Evolutionary conservation across 2,113 vertebrate genomes (phyloP).

Genomic region (Numida meleagris): DNA sequence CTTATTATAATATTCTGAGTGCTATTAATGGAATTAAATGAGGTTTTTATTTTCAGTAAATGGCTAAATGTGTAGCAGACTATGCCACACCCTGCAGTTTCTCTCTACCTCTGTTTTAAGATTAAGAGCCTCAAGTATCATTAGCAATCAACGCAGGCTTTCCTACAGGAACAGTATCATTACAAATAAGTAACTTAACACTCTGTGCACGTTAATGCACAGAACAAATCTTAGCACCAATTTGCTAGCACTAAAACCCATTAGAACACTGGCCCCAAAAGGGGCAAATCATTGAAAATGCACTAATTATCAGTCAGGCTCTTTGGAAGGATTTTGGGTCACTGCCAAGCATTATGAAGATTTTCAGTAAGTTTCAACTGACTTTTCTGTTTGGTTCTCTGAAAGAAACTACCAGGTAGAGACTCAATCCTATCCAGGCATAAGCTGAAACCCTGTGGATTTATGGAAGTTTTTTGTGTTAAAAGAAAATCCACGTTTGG

Average conservation of each 20-base stretch:
- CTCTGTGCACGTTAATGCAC: constrained; percentile 56
- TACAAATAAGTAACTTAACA: constrained; percentile 68
- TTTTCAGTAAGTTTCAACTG: constrained; percentile 16
- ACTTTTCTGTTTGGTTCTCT: background rate
- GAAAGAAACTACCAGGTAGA: background rate
- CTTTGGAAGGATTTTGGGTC: constrained; percentile 24
- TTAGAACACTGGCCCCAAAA: constrained; percentile 28
- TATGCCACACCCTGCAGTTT: constrained; percentile 53
- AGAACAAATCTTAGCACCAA: constrained; percentile 43
- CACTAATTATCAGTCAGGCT: constrained; percentile 46
- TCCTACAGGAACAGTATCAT: constrained; percentile 48
- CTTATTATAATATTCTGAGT: constrained; percentile 46
- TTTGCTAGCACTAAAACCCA: constrained; percentile 37
- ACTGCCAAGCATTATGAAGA: constrained; percentile 38
- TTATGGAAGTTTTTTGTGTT: background rate
- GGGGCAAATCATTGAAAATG: constrained; percentile 40
- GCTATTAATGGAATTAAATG: constrained; percentile 52
- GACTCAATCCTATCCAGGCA: fast-evolving
- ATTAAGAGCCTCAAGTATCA: constrained; percentile 63
- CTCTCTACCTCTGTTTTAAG: constrained; percentile 29
- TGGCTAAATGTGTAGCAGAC: background rate
- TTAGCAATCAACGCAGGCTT: constrained; percentile 64
- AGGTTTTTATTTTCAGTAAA: constrained; percentile 53
- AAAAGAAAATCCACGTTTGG: background rate
- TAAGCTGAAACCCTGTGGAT: background rate